phyloP scores from a whole-genome alignment of 2,888 invertebrate genomes.

The Thalpophila matura region DNA sequence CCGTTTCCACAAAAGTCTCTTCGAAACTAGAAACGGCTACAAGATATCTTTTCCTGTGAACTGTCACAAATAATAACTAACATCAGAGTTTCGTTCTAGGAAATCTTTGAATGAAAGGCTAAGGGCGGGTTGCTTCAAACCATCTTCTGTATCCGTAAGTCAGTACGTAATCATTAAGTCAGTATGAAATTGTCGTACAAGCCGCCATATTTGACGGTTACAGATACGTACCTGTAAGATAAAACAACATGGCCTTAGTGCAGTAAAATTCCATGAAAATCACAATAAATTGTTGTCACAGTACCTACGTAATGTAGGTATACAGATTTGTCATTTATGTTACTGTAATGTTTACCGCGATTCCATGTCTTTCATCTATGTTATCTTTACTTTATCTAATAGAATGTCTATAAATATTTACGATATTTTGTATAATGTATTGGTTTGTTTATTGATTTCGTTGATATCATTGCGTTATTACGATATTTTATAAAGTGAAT shows the following conservation, averaged over 20 bases:
- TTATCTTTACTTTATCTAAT: conserved; percentile 7
- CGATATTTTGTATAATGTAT: conserved; percentile 5
- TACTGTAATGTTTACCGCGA: conserved; percentile 11
- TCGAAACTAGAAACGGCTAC: too few relatives aligned
- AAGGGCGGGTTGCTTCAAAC: too few relatives aligned
- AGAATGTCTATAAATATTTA: conserved; percentile 1
- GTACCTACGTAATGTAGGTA: neutral
- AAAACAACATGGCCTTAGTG: neutral
- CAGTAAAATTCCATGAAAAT: neutral
- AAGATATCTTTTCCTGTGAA: too few relatives aligned
- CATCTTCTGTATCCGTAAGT: too few relatives aligned
- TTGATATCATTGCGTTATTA: neutral
- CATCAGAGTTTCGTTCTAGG: too few relatives aligned
- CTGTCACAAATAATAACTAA: too few relatives aligned
- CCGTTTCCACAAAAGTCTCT: too few relatives aligned
- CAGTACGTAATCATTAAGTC: too few relatives aligned
- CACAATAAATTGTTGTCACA: conserved; percentile 14
- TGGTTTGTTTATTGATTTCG: neutral
- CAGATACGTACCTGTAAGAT: too few relatives aligned
- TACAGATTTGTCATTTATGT: neutral
- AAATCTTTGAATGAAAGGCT: conserved; percentile 7
- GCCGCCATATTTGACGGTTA: too few relatives aligned
- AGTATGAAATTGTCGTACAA: too few relatives aligned
- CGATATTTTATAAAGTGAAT: too few relatives aligned
- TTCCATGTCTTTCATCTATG: neutral